Conservation (phyloP, 1,140 invertebrate genomes). For the Atopsyche davidsoni region DNA sequence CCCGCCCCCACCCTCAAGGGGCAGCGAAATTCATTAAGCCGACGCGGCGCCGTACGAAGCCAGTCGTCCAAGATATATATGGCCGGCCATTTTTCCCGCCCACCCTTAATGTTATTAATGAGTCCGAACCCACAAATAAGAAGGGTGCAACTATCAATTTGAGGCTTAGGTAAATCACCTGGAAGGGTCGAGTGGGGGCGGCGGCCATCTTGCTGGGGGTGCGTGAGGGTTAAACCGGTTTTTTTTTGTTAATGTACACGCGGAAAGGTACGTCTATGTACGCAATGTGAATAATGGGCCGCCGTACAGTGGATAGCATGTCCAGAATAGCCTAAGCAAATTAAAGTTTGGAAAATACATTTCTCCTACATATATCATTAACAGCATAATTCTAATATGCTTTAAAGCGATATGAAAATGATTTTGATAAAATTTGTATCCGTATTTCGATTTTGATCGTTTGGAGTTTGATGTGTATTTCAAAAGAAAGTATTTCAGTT, state of each 20-base stretch:
- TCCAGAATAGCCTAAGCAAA: no score
- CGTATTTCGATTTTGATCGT: no score
- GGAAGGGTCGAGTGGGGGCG: constrained; percentile 20
- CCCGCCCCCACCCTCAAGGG: constrained; percentile 2
- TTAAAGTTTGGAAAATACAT: no score
- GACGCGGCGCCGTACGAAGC: constrained; percentile 21
- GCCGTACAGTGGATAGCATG: no score
- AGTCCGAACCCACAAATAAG: constrained; percentile 31
- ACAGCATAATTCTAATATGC: no score
- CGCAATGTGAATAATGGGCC: no score
- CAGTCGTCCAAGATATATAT: constrained; percentile 24
- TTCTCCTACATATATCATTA: no score
- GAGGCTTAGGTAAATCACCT: constrained; percentile 32
- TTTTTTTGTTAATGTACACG: neutral
- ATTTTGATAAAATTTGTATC: no score
- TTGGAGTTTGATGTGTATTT: no score
- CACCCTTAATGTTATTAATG: constrained; percentile 32
- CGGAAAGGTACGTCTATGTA: constrained; percentile 1
- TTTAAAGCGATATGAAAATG: no score
- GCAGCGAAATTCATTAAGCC: constrained; percentile 29
- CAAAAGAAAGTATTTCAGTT: no score
- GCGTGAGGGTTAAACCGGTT: neutral
- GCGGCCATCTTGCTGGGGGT: constrained; percentile 15
- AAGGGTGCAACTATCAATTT: constrained; percentile 32
- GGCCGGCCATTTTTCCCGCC: constrained; percentile 28